Base-by-base conservation (phyloP, 2,113 vertebrate genomes). In the Ageneiosus marmoratus region DNA sequence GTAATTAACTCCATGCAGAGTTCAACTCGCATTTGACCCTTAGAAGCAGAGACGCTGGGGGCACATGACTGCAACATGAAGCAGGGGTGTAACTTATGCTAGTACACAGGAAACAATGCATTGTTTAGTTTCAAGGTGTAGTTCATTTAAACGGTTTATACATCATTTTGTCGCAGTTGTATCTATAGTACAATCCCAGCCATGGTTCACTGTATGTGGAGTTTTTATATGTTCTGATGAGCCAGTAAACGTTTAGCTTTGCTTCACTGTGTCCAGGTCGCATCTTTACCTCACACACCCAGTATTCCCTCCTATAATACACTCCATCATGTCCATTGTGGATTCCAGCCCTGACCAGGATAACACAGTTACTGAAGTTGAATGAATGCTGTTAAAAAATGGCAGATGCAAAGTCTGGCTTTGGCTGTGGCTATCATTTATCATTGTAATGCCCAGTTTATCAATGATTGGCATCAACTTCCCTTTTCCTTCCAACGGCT, bases 1-100 rank as follows among this genome's bases (percentile, higher is more conserved):
- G 55, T 78, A 78, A 78, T 78, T 60, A 78, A 60, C 76, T 78
- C 76, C 76, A 78, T 78, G 24, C 76, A 78, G 53, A 58, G 73
- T 75, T 75, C 73, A 75, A 53, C 73, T 75, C 10, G 9, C 50
- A 34, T 75, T 75, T 75, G 53, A 75, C 73, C 73, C 73, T 53
- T 51, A 5, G 27, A 32, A 55, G 3, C 8, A 10, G 46, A 50
- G 72, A 74, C 16, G 15, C 70, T 10, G n/a, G 70, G 69, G 44
- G 3, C n/a, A 5, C 46, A 32, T 5, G 72, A 51, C 72, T 20
- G 3, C 1, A 2, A 29, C 72, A 9, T 22, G 48, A 55, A 76
- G 50, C 73, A 55, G 50, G 5, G 32, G 7, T 1, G 29, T 37
- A 76, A 76, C 8, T 55, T 55, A 55, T 76, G 50, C 46, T 1